Evolutionary conservation across 2,888 invertebrate species (phyloP).

Genomic region (Schrankia costaestrigalis): DNA sequence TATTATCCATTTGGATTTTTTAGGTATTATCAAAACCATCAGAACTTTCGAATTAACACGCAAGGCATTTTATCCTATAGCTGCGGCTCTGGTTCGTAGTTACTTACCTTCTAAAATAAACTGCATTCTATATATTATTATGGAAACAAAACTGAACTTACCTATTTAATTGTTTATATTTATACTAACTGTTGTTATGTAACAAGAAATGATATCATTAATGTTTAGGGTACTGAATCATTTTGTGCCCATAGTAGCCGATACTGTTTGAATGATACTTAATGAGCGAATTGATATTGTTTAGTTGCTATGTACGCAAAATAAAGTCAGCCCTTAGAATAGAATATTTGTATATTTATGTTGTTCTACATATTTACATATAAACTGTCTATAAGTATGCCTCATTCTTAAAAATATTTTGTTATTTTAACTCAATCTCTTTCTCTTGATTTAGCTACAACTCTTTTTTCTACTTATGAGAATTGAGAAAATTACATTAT

Average conservation of each 20-base stretch:
- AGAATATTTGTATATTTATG: constrained; percentile 15
- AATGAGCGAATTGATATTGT: neutral
- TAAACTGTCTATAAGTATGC: constrained; percentile 25
- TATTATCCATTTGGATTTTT: too few relatives aligned
- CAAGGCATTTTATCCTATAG: neutral
- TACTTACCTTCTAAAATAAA: too few relatives aligned
- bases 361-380: constrained; percentile 14
- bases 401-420: constrained; percentile 11
- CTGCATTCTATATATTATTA: too few relatives aligned
- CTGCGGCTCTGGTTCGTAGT: constrained; percentile 12
- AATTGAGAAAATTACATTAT: too few relatives aligned
- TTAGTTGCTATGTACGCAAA: constrained; percentile 9
- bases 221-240: constrained; percentile 12
- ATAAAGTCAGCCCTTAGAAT: constrained; percentile 12
- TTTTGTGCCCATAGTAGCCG: constrained; percentile 12
- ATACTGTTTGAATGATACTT: neutral
- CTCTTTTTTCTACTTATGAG: constrained; percentile 2
- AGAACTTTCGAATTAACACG: constrained; percentile 5
- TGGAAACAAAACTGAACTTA: constrained; percentile 8
- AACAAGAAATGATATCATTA: constrained; percentile 20
- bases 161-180: constrained; percentile 20
- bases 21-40: too few relatives aligned
- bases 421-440: constrained; percentile 10
- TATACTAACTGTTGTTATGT: constrained; percentile 19
- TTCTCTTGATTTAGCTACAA: constrained; percentile 6